These are phyloP conservation scores for Plectropomus leopardus DNA, from an alignment of 2,113 vertebrate species.

Conservation along the genomic window DNA sequence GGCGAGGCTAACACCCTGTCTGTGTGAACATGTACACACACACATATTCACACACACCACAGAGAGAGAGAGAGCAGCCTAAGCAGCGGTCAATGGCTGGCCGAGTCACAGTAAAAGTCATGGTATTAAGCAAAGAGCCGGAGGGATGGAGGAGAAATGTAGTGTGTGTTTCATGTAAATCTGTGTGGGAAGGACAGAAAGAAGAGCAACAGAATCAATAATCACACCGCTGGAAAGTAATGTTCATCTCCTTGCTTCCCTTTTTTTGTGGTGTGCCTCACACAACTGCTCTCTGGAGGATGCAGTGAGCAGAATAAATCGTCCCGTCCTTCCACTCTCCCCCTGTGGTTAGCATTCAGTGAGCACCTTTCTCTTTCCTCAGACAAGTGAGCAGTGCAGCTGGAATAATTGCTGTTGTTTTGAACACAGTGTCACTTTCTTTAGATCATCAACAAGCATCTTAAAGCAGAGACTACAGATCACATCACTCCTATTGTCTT, in stretches of 20 bases:
- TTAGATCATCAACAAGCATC: not conserved
- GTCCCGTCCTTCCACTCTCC: not conserved
- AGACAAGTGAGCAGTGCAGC: not conserved
- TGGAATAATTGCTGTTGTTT: conserved; percentile 12
- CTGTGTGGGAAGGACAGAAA: conserved; percentile 30
- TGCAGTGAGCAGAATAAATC: conserved; percentile 38
- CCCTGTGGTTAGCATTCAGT: conserved; percentile 27
- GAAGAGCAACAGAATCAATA: conserved; percentile 58
- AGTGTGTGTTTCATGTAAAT: conserved; percentile 50
- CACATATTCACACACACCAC: conserved; percentile 12
- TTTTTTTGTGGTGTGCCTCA: conserved; percentile 8
- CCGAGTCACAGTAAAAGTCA: conserved; percentile 38
- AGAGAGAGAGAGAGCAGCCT: conserved; percentile 3
- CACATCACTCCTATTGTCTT: not conserved
- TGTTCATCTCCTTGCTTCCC: not conserved
- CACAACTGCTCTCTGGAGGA: conserved; percentile 24
- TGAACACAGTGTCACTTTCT: conserved; percentile 8
- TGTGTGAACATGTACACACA: conserved; percentile 12
- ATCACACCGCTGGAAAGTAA: conserved; percentile 38
- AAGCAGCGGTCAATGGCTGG: conserved; percentile 22
- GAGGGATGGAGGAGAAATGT: conserved; percentile 24
- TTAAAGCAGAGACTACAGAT: not conserved
- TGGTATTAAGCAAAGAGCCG: conserved; percentile 34
- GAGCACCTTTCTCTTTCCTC: not conserved
- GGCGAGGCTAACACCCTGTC: conserved; percentile 47